These are phyloP conservation scores for Anhinga rufa DNA, from an alignment of 2,113 vertebrate species.

Conservation along the genomic window DNA sequence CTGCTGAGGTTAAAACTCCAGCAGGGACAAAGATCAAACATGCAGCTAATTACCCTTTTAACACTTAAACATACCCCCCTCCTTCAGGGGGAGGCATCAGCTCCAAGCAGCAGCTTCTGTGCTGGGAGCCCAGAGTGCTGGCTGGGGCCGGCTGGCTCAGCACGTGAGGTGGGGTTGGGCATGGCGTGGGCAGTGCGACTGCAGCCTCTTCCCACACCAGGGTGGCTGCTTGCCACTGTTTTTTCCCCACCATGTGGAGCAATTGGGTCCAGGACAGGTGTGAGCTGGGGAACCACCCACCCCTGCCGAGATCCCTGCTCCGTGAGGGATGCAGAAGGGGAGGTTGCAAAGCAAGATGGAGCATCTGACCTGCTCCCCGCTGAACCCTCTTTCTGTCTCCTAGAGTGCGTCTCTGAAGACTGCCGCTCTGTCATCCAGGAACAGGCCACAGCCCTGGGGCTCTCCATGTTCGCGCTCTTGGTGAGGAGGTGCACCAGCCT, in stretches of 20 bases:
- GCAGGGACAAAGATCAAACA: conserved; percentile 54
- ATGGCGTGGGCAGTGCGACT: background rate
- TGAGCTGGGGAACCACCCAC: background rate
- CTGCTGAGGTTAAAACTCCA: conserved; percentile 53
- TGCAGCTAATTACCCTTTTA: conserved; percentile 65
- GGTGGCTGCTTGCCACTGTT: background rate
- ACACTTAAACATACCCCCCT: conserved; percentile 31
- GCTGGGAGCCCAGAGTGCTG: background rate
- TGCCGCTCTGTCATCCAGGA: conserved; percentile 89
- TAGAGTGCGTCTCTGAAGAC: conserved; percentile 74
- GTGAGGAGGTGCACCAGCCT: conserved; percentile 88
- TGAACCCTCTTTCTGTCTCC: conserved; percentile 37
- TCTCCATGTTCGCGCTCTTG: conserved; percentile 91
- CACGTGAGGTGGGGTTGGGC: rapidly evolving
- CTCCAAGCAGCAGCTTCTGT: conserved; percentile 23
- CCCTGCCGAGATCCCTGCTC: background rate
- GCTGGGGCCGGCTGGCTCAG: background rate
- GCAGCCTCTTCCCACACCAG: background rate
- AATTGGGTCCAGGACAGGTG: background rate
- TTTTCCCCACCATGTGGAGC: background rate
- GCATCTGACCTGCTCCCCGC: background rate
- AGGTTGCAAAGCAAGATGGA: background rate
- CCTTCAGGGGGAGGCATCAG: conserved; percentile 16
- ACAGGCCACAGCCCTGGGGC: conserved; percentile 86
- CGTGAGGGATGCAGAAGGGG: background rate